phyloP scores from a whole-genome alignment of 2,888 invertebrate species.

The Andrena minutula region DNA sequence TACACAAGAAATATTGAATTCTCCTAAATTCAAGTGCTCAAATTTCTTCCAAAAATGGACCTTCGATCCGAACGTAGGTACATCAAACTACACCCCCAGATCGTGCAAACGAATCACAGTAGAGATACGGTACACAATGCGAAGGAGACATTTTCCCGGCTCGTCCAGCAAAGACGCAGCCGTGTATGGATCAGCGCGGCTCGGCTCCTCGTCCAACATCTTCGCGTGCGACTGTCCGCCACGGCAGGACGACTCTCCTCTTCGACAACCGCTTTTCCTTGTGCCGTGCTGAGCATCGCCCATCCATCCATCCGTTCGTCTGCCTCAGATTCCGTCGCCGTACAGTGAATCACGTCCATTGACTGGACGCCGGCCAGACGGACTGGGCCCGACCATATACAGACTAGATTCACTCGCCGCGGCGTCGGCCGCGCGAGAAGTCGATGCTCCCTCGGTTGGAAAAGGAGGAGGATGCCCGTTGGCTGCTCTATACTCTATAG shows the following conservation, averaged over 20 bases:
- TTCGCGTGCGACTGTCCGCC: conserved; percentile 1
- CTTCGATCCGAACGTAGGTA: no score
- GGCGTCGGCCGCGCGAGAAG: conserved; percentile 48
- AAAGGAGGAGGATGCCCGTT: conserved; percentile 25
- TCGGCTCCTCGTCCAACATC: conserved; percentile 8
- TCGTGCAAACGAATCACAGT: no score
- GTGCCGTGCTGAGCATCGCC: conserved; percentile 36
- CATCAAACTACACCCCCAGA: no score
- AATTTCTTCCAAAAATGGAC: no score
- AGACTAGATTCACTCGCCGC: conserved; percentile 81
- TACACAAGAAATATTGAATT: no score
- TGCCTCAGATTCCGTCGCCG: conserved; percentile 64
- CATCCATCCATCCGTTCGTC: conserved; percentile 37
- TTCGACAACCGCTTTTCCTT: conserved; percentile 7
- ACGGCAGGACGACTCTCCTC: conserved; percentile 12
- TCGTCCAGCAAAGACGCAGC: no score
- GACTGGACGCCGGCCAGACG: conserved; percentile 78
- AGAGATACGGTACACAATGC: no score
- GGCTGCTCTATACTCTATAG: conserved; percentile 30
- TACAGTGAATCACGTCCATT: conserved; percentile 81
- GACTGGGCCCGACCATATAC: conserved; percentile 80
- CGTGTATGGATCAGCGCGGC: neutral
- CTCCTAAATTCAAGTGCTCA: no score
- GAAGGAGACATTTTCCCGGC: no score
- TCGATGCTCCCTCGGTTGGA: conserved; percentile 52